A percentile compares a stretch with the other conserved stretches of the same genome.
Conservation (phyloP, 2,888 invertebrate species). For the Eupithecia abbreviata region DNA sequence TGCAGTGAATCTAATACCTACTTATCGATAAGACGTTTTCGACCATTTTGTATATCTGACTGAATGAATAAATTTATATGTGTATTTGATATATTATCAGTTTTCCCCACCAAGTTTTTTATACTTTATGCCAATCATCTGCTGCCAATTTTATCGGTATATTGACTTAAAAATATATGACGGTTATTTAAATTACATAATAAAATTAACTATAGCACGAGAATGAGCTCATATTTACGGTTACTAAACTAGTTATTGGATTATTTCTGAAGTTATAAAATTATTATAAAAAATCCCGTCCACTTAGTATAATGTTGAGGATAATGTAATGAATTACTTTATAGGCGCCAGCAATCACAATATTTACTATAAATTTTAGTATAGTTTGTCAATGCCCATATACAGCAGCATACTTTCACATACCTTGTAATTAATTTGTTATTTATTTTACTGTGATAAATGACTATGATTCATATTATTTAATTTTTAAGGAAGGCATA, state of each 20-base stretch:
- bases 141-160: conserved; percentile 40
- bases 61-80: too few relatives aligned
- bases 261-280: conserved; percentile 41
- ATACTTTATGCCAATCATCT: conserved; percentile 6
- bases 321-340: background rate
- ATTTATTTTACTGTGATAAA: too few relatives aligned
- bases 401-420: too few relatives aligned
- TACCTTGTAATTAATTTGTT: too few relatives aligned
- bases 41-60: too few relatives aligned
- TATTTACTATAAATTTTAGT: background rate
- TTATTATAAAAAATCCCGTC: conserved; percentile 21
- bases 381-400: too few relatives aligned
- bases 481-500: too few relatives aligned
- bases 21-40: too few relatives aligned
- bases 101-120: background rate
- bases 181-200: conserved; percentile 36
- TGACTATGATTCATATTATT: too few relatives aligned
- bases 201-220: conserved; percentile 22
- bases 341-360: background rate
- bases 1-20: too few relatives aligned
- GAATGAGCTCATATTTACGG: conserved; percentile 24
- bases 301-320: background rate
- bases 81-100: background rate
- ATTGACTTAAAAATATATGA: conserved; percentile 28
- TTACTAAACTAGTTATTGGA: conserved; percentile 37